phyloP scores from a whole-genome alignment of 2,113 vertebrate species.

The Pelecanus crispus region DNA sequence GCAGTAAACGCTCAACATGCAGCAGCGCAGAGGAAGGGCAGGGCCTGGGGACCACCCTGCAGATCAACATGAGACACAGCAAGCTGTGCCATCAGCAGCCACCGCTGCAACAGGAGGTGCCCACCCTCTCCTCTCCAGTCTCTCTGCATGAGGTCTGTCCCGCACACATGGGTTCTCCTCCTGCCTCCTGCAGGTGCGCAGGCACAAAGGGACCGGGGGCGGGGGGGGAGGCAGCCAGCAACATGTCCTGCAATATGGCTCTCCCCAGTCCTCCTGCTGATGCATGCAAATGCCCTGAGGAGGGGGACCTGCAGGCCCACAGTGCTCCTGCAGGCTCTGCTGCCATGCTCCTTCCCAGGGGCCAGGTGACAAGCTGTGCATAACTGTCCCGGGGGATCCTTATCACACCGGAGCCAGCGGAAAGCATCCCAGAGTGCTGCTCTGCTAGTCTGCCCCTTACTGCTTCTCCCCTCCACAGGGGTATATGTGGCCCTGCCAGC shows the following conservation, averaged over 20 bases:
- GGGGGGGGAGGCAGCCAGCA: not conserved
- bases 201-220: not conserved
- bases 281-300: rapidly evolving
- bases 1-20: rapidly evolving
- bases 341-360: not conserved
- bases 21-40: rapidly evolving
- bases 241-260: not conserved
- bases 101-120: rapidly evolving
- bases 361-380: rapidly evolving
- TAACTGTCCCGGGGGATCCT: rapidly evolving
- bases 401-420: rapidly evolving
- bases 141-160: rapidly evolving
- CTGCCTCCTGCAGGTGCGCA: rapidly evolving
- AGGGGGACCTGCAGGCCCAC: rapidly evolving
- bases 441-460: rapidly evolving
- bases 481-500: rapidly evolving
- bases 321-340: not conserved
- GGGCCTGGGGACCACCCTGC: not conserved
- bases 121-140: no score
- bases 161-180: rapidly evolving
- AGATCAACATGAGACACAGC: rapidly evolving
- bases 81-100: not conserved
- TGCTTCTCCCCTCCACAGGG: no score
- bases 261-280: rapidly evolving
- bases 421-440: not conserved